Evolutionary conservation across 2,888 invertebrate genomes (phyloP).

Genomic region (Myathropa florea): DNA sequence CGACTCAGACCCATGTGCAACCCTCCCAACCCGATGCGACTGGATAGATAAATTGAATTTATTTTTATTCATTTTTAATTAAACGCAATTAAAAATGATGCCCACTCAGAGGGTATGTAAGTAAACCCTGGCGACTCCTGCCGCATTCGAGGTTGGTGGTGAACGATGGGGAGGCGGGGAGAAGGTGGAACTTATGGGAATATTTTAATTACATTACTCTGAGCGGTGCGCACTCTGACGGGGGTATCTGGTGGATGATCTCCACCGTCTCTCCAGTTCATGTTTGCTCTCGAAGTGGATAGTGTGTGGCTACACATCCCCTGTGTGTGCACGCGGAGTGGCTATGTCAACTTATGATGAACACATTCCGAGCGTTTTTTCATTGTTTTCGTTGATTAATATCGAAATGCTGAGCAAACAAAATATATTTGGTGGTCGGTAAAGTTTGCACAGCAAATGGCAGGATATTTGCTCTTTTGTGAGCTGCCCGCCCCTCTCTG

Average conservation of each 20-base stretch:
- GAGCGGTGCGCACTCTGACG: background rate
- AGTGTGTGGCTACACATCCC: background rate
- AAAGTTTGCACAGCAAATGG: background rate
- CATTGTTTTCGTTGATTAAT: conserved; percentile 44
- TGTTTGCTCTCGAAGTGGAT: background rate
- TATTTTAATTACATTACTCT: conserved; percentile 41
- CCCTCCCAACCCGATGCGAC: conserved; percentile 17
- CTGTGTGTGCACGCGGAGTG: background rate
- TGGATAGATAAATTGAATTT: conserved; percentile 56
- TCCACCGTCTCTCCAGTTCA: background rate
- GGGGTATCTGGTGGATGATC: background rate
- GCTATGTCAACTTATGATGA: conserved; percentile 21
- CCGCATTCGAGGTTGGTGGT: no score
- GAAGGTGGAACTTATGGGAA: background rate
- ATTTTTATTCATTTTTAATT: conserved; percentile 55
- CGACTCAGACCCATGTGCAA: conserved; percentile 4
- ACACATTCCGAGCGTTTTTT: conserved; percentile 19
- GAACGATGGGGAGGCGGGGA: background rate
- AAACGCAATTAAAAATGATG: conserved; percentile 66
- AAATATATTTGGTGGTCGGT: conserved; percentile 8
- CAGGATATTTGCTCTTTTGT: conserved; percentile 3
- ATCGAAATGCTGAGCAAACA: conserved; percentile 34
- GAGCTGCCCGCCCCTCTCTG: background rate
- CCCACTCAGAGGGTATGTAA: conserved; percentile 7
- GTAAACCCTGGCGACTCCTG: background rate